These are phyloP conservation scores for Rhysida immarginata DNA, from an alignment of 1,140 invertebrate species.

Conservation along the genomic window DNA sequence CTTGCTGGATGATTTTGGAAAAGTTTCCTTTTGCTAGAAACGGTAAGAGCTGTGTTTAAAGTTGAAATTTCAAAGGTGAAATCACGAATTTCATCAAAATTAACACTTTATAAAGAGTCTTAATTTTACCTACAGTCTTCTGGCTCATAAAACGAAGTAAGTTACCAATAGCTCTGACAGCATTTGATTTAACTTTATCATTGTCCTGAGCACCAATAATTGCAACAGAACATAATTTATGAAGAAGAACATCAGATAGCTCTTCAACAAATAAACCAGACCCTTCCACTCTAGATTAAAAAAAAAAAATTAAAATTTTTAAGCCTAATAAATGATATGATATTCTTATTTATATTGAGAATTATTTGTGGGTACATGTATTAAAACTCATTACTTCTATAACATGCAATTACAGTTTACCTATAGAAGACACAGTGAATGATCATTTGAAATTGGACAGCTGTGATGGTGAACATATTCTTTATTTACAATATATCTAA, in stretches of 20 bases:
- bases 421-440: too few relatives aligned
- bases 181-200: slow-evolving; percentile 57
- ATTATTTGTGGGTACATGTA: too few relatives aligned
- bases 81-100: neutral
- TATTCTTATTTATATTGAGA: too few relatives aligned
- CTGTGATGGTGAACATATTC: too few relatives aligned
- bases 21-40: neutral
- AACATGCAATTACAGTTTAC: too few relatives aligned
- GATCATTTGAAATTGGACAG: too few relatives aligned
- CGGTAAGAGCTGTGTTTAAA: too few relatives aligned
- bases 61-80: too few relatives aligned
- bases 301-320: neutral
- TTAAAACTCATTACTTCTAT: too few relatives aligned
- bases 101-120: neutral
- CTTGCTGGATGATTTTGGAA: slow-evolving; percentile 31
- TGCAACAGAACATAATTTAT: slow-evolving; percentile 47
- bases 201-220: slow-evolving; percentile 47
- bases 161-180: slow-evolving; percentile 61
- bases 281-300: neutral
- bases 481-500: too few relatives aligned
- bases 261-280: slow-evolving; percentile 39
- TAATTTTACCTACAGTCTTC: slow-evolving; percentile 33
- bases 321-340: too few relatives aligned
- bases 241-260: slow-evolving; percentile 46
- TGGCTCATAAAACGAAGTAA: slow-evolving; percentile 46